Percentiles rank a stretch among this genome's conserved stretches.
Evolutionary conservation across 1,140 invertebrate species (phyloP).

Genomic region (Drosophila insularis): DNA sequence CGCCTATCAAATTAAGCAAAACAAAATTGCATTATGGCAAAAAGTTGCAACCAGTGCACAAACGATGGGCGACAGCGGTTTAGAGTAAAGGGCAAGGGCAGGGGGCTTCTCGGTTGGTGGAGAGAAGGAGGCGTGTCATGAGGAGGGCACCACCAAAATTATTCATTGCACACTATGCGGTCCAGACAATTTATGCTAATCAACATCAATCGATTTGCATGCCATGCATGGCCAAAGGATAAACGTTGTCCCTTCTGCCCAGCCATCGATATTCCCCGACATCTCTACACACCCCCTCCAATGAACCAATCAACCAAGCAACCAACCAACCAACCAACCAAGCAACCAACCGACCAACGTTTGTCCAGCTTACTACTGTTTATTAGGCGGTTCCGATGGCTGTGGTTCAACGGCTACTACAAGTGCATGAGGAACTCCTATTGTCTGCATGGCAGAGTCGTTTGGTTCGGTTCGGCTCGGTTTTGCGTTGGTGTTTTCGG

Average conservation of each 20-base stretch:
- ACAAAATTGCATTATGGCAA: slow-evolving; percentile 77
- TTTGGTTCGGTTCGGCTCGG: not conserved
- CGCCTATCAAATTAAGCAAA: slow-evolving; percentile 80
- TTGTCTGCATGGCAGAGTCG: not conserved
- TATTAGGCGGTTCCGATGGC: slow-evolving; percentile 68
- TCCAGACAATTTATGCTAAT: slow-evolving; percentile 82
- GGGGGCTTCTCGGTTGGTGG: not conserved
- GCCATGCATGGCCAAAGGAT: slow-evolving; percentile 53
- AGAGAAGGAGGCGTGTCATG: slow-evolving; percentile 41
- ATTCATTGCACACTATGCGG: slow-evolving; percentile 78
- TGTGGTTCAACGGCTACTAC: slow-evolving; percentile 51
- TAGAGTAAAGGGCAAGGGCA: too few relatives aligned
- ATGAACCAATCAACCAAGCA: not conserved
- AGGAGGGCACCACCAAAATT: slow-evolving; percentile 67
- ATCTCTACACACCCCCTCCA: not conserved
- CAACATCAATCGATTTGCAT: slow-evolving; percentile 82
- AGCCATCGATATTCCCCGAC: not conserved
- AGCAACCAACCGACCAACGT: too few relatives aligned
- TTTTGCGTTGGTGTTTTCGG: slow-evolving; percentile 26
- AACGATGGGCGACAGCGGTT: not conserved
- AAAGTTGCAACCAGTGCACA: slow-evolving; percentile 54
- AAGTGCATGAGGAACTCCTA: not conserved
- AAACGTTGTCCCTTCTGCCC: slow-evolving; percentile 38
- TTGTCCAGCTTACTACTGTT: slow-evolving; percentile 42
- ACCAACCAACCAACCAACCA: not conserved